Percentiles rank a stretch among this genome's conserved stretches.
Conservation (phyloP, 1,140 invertebrate genomes). For the Microvelia longipes region DNA sequence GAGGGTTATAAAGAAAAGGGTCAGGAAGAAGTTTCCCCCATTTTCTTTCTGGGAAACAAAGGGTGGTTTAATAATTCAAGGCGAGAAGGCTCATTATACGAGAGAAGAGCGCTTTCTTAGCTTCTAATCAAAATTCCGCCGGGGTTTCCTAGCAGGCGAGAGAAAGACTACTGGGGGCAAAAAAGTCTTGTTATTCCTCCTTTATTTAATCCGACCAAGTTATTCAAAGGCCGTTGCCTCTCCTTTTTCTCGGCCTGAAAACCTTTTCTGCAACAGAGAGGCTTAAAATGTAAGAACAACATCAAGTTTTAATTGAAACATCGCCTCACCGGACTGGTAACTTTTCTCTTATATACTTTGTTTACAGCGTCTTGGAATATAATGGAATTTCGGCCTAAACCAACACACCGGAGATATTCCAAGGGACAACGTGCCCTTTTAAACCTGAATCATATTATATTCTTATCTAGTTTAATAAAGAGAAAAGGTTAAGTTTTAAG, state of each 20-base stretch:
- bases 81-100: constrained; percentile 13
- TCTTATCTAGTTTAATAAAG: neutral
- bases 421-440: neutral
- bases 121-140: constrained; percentile 18
- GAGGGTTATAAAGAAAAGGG: constrained; percentile 3
- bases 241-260: too few species aligned
- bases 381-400: neutral
- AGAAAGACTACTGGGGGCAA: neutral
- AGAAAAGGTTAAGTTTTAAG: too few species aligned
- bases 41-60: neutral
- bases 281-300: constrained; percentile 18
- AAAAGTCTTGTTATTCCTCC: constrained; percentile 15
- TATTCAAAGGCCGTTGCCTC: constrained; percentile 16
- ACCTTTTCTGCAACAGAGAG: too few species aligned
- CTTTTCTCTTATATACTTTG: neutral
- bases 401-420: neutral
- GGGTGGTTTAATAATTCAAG: neutral
- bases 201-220: constrained; percentile 17
- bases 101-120: constrained; percentile 15
- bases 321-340: constrained; percentile 1
- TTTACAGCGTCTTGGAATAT: neutral
- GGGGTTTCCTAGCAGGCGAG: constrained; percentile 8
- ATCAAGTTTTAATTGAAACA: constrained; percentile 18
- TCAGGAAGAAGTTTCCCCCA: neutral
- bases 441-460: neutral